These are phyloP conservation scores for Mycetomoellerius zeteki DNA, from an alignment of 1,140 invertebrate genomes.

Conservation along the genomic window DNA sequence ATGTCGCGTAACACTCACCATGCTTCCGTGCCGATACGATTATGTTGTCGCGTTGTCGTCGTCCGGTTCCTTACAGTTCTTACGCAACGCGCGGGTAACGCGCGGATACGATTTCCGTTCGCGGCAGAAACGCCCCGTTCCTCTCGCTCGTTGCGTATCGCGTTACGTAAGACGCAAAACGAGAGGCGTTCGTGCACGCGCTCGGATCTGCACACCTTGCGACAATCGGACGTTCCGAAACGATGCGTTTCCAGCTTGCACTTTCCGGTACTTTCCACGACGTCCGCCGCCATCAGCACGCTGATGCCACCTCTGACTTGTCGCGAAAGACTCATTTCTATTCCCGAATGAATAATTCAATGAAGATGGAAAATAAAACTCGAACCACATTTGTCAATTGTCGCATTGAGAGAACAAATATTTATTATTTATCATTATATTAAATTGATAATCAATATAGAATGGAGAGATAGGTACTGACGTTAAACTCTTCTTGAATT, in stretches of 20 bases:
- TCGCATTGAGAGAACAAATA: not conserved
- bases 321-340: slow-evolving; percentile 1
- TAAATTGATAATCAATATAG: not conserved
- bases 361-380: not conserved
- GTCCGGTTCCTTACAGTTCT: slow-evolving; percentile 52
- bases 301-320: not conserved
- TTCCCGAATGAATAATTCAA: not conserved
- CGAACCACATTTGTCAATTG: not conserved
- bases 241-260: slow-evolving; percentile 54
- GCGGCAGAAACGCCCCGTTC: slow-evolving; percentile 63
- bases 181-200: not conserved
- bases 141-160: slow-evolving; percentile 47
- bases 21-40: slow-evolving; percentile 63
- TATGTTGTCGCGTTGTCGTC: slow-evolving; percentile 48
- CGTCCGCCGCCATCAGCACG: not conserved
- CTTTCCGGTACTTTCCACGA: slow-evolving; percentile 47
- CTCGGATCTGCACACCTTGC: slow-evolving; percentile 56
- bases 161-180: slow-evolving; percentile 43
- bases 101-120: slow-evolving; percentile 69
- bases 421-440: not conserved
- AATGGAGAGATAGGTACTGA: not conserved
- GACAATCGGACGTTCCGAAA: slow-evolving; percentile 59
- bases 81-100: slow-evolving; percentile 65
- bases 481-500: not conserved
- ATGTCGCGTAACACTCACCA: not conserved